Base-by-base conservation (phyloP, 2,113 vertebrate species). In the Cnemophilus loriae region DNA sequence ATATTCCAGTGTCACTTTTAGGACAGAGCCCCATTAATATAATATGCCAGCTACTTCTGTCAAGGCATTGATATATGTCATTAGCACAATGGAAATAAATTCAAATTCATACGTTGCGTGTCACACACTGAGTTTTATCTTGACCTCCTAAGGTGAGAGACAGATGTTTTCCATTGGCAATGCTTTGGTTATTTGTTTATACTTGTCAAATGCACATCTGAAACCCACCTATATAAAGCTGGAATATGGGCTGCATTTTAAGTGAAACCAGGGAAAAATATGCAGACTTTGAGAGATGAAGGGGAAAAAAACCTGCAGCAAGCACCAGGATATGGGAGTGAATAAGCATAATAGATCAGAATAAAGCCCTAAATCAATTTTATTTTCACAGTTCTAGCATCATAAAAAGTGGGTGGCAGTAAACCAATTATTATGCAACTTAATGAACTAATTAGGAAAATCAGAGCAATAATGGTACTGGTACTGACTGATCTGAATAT, bases 361-460 rank as follows among this genome's bases (percentile, higher is more conserved):
- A 97, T 91, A 97, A 93, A 94, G 79, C 87, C 96, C 96, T 98
- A 97, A 98, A 98, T 98, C 98, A 98, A 97, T 98, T 98, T 98
- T 98, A 98, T 98, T 95, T 97, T 97, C 97, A 97, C 96, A 78
- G 64, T 97, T 98, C 97, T 96, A 97, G 96, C 97, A 97, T 98
- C 97, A 96, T 97, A 98, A 98, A 98, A 98, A 98, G 97, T 97
- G 98, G 97, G 97, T 98, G 97, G 96, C 98, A 98, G 95, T 98
- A 98, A 98, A 96, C 96, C 96, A 98, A 98, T 98, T 98, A 98
- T 98, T 98, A 98, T 98, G 98, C 98, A 98, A 98, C 98, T 98
- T 98, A 98, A 98, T 98, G 98, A 98, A 98, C 97, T 98, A 98
- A 98, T 98, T 98, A 98, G 97, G 97, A 98, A 98, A 98, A 98